These are phyloP conservation scores for Austrofundulus limnaeus DNA, from an alignment of 2,113 vertebrate species.

Conservation along the genomic window DNA sequence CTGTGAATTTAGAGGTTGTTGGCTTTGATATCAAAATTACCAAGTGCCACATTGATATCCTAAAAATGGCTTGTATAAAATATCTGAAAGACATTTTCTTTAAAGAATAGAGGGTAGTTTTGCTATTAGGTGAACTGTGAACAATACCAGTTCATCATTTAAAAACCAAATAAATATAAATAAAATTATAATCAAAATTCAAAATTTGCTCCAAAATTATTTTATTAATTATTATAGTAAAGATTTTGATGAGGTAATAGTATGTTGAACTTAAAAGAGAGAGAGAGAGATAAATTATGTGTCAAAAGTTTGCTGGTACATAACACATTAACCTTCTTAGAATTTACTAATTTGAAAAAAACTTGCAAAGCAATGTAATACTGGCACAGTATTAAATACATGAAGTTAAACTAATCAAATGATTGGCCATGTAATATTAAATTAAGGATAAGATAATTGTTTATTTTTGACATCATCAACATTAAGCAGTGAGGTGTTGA, in stretches of 20 bases:
- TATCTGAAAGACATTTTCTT: neutral
- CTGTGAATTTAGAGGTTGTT: slow-evolving; percentile 36
- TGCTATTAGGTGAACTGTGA: neutral
- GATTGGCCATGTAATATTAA: neutral
- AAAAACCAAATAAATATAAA: too few relatives aligned
- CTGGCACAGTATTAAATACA: neutral
- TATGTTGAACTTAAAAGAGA: neutral
- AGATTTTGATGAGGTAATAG: neutral
- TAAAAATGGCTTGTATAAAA: neutral
- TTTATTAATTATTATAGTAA: neutral
- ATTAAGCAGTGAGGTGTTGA: slow-evolving; percentile 38
- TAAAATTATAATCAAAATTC: neutral
- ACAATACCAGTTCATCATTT: neutral
- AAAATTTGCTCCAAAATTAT: neutral
- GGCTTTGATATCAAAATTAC: slow-evolving; percentile 23
- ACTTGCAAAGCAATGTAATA: neutral
- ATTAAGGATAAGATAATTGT: slow-evolving; percentile 8
- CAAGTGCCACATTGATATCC: neutral
- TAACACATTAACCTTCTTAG: neutral
- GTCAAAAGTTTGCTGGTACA: neutral
- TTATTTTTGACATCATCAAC: slow-evolving; percentile 22
- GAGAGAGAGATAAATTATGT: neutral
- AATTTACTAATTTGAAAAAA: neutral
- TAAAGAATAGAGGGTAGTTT: slow-evolving; percentile 1
- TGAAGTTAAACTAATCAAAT: neutral